Conservation (phyloP, 2,113 vertebrate species). For the Ranitomeya imitator region DNA sequence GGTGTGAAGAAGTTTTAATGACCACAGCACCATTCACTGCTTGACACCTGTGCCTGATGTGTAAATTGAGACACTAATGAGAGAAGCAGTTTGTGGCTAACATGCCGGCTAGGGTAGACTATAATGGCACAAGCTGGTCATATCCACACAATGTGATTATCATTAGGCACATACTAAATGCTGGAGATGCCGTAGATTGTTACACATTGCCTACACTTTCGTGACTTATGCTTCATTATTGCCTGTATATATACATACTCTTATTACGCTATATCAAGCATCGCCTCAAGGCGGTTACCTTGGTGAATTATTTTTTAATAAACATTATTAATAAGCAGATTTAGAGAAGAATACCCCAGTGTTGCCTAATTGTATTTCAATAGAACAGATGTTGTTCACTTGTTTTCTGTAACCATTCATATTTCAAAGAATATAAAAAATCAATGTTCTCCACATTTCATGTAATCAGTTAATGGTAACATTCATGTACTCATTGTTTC, state of each 20-base stretch:
- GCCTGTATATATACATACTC: background rate
- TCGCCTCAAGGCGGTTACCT: background rate
- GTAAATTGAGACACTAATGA: constrained; percentile 48
- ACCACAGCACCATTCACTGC: constrained; percentile 32
- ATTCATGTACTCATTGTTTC: background rate
- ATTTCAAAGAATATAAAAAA: background rate
- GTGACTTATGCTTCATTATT: background rate
- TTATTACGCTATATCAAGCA: background rate
- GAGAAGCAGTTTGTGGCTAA: constrained; percentile 30
- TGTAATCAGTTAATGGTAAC: background rate
- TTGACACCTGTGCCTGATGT: constrained; percentile 48
- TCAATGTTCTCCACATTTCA: background rate
- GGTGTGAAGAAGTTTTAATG: constrained; percentile 50
- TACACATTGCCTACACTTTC: background rate
- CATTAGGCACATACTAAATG: background rate
- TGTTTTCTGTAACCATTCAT: background rate
- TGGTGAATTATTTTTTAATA: background rate
- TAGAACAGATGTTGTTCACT: constrained; percentile 6
- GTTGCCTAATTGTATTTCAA: background rate
- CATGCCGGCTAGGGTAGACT: constrained; percentile 24
- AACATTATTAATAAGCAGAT: constrained; percentile 18
- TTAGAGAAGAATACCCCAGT: background rate
- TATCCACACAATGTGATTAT: constrained; percentile 29
- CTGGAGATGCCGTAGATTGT: background rate
- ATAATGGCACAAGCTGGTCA: constrained; percentile 17